These are phyloP conservation scores for Pygathrix nemaeus DNA, from an alignment of 2,113 vertebrate species.

Conservation along the genomic window DNA sequence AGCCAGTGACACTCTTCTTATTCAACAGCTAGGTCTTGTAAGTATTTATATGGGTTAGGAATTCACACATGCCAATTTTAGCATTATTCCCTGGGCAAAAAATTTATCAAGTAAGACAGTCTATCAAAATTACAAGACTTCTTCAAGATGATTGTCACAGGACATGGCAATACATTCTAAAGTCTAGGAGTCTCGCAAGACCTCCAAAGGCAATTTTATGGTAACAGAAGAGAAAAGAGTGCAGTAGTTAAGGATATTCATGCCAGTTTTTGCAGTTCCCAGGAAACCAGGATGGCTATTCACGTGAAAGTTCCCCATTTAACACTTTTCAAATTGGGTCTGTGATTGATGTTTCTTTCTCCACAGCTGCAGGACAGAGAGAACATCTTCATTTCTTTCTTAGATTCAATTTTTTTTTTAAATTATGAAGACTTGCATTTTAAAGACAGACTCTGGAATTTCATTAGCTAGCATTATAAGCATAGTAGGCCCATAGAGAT, in stretches of 20 bases:
- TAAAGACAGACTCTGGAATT: background rate
- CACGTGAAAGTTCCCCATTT: rapidly evolving
- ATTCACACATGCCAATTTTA: background rate
- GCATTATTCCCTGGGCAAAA: background rate
- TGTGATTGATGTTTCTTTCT: background rate
- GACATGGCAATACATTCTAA: background rate
- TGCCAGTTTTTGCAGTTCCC: background rate
- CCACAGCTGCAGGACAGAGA: background rate
- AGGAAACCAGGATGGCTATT: background rate
- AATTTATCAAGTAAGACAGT: background rate
- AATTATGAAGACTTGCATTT: background rate
- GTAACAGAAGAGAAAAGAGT: background rate
- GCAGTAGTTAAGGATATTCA: background rate
- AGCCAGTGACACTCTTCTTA: background rate
- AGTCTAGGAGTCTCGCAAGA: background rate
- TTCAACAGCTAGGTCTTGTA: background rate
- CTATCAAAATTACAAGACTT: background rate
- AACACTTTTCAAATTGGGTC: background rate
- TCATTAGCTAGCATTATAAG: background rate
- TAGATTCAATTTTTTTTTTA: background rate
- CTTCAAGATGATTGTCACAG: background rate
- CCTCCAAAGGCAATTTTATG: background rate
- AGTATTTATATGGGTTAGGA: background rate
- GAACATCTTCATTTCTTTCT: background rate
- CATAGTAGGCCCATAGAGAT: background rate